Conservation (phyloP, 2,797 vertebrate species). For the Parauchenoglanis ngamensis region DNA sequence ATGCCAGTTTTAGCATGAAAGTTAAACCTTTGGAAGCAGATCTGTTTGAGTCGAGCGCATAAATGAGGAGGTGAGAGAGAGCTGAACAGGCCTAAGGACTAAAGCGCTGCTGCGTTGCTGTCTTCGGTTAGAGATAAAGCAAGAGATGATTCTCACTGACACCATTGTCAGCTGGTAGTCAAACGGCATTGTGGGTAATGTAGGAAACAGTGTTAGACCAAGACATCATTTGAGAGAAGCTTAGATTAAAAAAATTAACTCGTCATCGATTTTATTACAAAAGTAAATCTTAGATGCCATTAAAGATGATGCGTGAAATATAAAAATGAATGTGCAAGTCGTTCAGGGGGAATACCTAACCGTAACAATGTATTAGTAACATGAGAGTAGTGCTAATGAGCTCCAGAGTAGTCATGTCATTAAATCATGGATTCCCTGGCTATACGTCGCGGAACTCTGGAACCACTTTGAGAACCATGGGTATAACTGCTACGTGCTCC, state of each 20-base stretch:
- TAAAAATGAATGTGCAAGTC: not conserved
- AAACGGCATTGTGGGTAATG: not conserved
- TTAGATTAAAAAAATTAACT: not conserved
- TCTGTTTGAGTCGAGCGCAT: not conserved
- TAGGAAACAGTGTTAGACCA: not conserved
- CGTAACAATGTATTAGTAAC: not conserved
- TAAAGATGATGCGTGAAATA: not conserved
- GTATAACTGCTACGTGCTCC: not conserved
- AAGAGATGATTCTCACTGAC: not conserved
- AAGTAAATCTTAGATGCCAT: not conserved
- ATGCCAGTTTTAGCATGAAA: not conserved
- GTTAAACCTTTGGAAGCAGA: not conserved
- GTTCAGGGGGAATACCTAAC: not conserved
- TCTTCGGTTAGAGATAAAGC: not conserved
- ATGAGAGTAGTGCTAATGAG: not conserved
- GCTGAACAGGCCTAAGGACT: not conserved
- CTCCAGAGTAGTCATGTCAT: conserved; percentile 8
- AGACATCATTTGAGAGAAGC: not conserved
- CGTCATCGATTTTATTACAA: not conserved
- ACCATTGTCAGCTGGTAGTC: not conserved
- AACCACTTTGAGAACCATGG: not conserved
- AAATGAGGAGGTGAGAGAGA: not conserved
- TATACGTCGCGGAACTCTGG: not conserved
- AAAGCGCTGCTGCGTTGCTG: not conserved
- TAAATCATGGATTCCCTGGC: not conserved